Evolutionary conservation across 2,113 vertebrate species (phyloP), one percentile per base, ranked within the genome.

Genomic region (Cromileptes altivelis): DNA sequence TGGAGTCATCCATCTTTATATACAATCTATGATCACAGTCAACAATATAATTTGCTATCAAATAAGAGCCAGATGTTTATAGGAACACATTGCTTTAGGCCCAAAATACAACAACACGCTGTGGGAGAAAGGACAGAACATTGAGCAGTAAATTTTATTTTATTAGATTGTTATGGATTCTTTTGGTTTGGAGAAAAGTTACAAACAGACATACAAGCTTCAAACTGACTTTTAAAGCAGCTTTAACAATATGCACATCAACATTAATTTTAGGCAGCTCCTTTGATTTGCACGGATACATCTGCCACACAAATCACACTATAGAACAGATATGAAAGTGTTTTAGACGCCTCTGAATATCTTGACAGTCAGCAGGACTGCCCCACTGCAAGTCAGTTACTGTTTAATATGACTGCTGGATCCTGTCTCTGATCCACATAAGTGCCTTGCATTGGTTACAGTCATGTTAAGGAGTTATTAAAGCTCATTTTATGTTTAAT

Each of bases 331-430:
- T 78, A 27, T 61, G 45, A 1, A 72, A 33, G 3, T 37, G 8
- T 45, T 71, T 49, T 77, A 11, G 42, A 68, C 2, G 17, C 6
- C 6, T 53, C 40, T 76, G 17, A 57, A 45, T 75, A 45, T 68
- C 49, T 50, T 81, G 21, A 70, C 47, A 78, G 55, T 1, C 30
- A 3, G 30, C 23, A 52, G 25, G 23, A 64, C 60, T 40, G 56
- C 13, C 56, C 42, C 19, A 11, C 33, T 63, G 53, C 40, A 63
- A 30, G 73, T 52, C 64, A 56, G 14, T 62, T 25, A 53, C 55
- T 79, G 75, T 84, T 81, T 84, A 62, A 73, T 74, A 69, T 65
- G 40, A 81, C 6, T 33, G 42, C 21, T 61, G 17, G 42, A 68
- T 80, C 49, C 23, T 27, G 57, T 61, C 47, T 71, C 15, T 72